Conservation (phyloP, 2,113 vertebrate genomes). For the Spermophilus dauricus region DNA sequence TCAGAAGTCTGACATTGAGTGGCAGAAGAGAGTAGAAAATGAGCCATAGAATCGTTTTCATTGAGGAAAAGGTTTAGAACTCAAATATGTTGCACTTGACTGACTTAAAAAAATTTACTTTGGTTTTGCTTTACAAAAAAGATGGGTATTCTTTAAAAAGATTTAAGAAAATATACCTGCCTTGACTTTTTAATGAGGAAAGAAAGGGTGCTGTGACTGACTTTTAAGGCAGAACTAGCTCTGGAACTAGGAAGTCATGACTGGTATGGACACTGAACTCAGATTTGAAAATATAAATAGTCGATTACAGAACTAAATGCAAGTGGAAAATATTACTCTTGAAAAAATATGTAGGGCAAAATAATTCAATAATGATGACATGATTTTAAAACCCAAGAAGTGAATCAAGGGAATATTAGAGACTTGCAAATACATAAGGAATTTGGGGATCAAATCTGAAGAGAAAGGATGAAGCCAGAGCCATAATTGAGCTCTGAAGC, state of each 20-base stretch:
- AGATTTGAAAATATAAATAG: background rate
- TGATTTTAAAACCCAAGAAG: background rate
- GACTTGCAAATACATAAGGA: background rate
- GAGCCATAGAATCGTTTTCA: background rate
- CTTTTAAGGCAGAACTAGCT: background rate
- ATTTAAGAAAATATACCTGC: background rate
- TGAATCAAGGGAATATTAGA: background rate
- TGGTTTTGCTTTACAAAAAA: background rate
- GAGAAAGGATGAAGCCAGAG: background rate
- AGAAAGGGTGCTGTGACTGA: background rate
- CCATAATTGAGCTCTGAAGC: background rate
- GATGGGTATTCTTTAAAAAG: background rate
- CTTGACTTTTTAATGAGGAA: background rate
- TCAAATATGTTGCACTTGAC: background rate
- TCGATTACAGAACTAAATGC: background rate
- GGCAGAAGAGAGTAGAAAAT: background rate
- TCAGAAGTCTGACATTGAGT: background rate
- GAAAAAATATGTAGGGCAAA: background rate
- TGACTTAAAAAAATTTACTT: background rate
- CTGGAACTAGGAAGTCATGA: background rate
- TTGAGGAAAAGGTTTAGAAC: background rate
- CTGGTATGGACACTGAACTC: background rate
- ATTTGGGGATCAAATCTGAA: background rate
- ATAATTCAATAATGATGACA: background rate
- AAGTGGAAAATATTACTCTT: background rate